phyloP scores from a whole-genome alignment of 1,140 invertebrate species.

The Coptotermes formosanus region DNA sequence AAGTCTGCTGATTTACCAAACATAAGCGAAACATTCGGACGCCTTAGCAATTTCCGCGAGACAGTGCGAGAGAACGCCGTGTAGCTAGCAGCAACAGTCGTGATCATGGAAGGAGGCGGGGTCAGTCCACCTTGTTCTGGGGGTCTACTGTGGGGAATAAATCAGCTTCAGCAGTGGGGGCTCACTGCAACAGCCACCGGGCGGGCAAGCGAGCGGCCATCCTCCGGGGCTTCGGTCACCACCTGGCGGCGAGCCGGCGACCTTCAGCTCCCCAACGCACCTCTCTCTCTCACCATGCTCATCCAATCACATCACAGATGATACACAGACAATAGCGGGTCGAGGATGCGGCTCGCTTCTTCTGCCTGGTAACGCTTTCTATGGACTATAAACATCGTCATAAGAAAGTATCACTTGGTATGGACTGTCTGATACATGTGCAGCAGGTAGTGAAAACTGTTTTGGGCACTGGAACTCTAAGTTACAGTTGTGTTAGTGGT shows the following conservation, averaged over 20 bases:
- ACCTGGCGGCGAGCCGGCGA: conserved; percentile 3
- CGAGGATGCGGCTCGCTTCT: background rate
- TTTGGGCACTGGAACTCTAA: background rate
- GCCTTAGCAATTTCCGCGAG: too few species aligned
- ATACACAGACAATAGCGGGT: background rate
- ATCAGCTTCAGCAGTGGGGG: conserved; percentile 2
- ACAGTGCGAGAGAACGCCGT: too few species aligned
- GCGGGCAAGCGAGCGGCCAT: background rate
- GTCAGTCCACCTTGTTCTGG: background rate
- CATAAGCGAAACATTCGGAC: too few species aligned
- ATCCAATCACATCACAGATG: conserved; percentile 6
- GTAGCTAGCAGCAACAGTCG: too few species aligned
- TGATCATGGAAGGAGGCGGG: background rate
- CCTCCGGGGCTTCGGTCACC: conserved; percentile 2
- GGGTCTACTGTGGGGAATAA: background rate
- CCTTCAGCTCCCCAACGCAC: background rate
- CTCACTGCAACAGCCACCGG: background rate
- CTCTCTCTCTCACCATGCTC: background rate
- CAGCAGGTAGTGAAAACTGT: background rate
- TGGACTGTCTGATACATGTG: background rate
- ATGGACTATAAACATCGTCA: background rate
- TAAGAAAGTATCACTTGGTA: conserved; percentile 17
- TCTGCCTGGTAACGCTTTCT: background rate
- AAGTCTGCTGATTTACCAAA: too few species aligned
- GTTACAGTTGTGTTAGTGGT: background rate